Conservation (phyloP, 2,888 invertebrate species). For the Pantelozetes paolii region DNA sequence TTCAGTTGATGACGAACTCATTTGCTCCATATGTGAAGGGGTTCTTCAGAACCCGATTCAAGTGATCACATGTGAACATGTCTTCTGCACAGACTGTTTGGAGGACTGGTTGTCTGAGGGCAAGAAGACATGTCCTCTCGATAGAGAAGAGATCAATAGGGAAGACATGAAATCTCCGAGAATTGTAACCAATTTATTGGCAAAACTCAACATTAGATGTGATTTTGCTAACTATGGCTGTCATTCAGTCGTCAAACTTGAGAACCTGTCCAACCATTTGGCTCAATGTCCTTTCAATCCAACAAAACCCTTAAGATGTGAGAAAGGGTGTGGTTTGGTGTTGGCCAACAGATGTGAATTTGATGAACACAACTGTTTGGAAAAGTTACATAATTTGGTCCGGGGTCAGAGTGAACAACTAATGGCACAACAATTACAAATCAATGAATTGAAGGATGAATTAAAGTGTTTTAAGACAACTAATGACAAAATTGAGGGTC, state of each 20-base stretch:
- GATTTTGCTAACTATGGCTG: not conserved
- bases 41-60: not conserved
- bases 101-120: not conserved
- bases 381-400: not conserved
- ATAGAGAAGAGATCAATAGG: not conserved
- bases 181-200: constrained; percentile 15
- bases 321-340: not conserved
- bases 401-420: constrained; percentile 5
- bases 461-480: not conserved
- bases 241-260: not conserved
- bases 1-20: not conserved
- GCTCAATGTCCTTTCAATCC: constrained; percentile 7
- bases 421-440: not conserved
- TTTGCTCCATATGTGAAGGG: not conserved
- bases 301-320: not conserved
- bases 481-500: not conserved
- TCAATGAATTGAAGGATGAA: constrained; percentile 17
- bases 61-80: not conserved
- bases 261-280: not conserved
- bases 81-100: constrained; percentile 1
- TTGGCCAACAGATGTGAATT: not conserved
- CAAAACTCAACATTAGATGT: constrained; percentile 12
- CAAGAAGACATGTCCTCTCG: not conserved
- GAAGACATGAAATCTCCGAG: not conserved
- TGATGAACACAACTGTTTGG: not conserved